These are phyloP conservation scores for Ophion ventricosus DNA, from an alignment of 2,888 invertebrate genomes.

Conservation along the genomic window DNA sequence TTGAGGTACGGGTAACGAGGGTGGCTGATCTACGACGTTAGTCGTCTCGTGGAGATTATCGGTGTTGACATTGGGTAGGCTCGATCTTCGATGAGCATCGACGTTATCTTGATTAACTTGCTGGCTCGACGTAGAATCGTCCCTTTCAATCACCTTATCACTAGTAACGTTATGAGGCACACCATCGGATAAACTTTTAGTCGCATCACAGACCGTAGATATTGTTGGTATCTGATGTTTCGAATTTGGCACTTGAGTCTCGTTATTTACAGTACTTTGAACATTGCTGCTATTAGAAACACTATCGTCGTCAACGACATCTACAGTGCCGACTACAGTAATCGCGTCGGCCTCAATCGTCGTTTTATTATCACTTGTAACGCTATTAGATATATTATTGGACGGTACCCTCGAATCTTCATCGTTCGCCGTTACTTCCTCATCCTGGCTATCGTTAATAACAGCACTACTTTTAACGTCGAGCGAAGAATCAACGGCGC, in stretches of 20 bases:
- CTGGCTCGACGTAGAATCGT: constrained; percentile 36
- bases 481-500: constrained; percentile 69
- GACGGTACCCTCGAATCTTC: constrained; percentile 81
- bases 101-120: constrained; percentile 73
- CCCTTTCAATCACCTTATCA: constrained; percentile 78
- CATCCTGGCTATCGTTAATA: constrained; percentile 77
- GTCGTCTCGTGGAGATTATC: constrained; percentile 74
- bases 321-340: constrained; percentile 70
- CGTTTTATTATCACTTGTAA: constrained; percentile 79
- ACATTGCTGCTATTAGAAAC: constrained; percentile 81
- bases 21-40: constrained; percentile 76
- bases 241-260: constrained; percentile 83
- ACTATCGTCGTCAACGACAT: constrained; percentile 76
- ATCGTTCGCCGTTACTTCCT: constrained; percentile 73
- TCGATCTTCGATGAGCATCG: constrained; percentile 85
- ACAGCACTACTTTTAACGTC: constrained; percentile 79
- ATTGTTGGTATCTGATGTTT: constrained; percentile 87
- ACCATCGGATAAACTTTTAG: constrained; percentile 82
- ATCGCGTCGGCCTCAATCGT: constrained; percentile 50
- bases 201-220: constrained; percentile 90
- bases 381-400: constrained; percentile 81
- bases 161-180: constrained; percentile 81
- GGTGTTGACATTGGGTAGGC: constrained; percentile 84
- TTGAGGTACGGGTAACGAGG: constrained; percentile 78
- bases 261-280: constrained; percentile 81